Evolutionary conservation across 2,888 invertebrate species (phyloP).

Genomic region (Pecten maximus): DNA sequence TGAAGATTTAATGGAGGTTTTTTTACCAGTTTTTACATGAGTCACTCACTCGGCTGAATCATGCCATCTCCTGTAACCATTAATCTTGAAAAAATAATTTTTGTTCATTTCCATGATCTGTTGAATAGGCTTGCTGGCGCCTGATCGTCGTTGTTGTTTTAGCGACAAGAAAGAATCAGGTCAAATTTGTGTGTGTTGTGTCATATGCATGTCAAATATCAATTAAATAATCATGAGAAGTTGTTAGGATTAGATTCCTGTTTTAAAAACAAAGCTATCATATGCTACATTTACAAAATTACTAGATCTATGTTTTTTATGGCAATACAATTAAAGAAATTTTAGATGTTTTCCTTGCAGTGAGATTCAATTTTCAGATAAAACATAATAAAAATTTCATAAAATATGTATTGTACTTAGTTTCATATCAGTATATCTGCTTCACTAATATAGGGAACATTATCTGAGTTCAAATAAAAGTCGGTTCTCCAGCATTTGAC

Average conservation of each 20-base stretch:
- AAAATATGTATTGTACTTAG: neutral
- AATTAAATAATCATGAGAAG: neutral
- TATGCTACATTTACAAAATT: neutral
- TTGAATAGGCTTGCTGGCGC: slow-evolving; percentile 25
- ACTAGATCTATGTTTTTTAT: neutral
- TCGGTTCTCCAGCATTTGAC: neutral
- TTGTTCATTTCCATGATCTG: slow-evolving; percentile 33
- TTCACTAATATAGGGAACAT: neutral
- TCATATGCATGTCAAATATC: slow-evolving; percentile 22
- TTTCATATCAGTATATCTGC: neutral
- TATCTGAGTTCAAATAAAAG: neutral
- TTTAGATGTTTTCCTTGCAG: no score
- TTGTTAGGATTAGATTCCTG: neutral
- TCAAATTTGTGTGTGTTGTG: neutral
- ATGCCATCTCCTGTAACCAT: neutral
- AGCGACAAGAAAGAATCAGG: neutral
- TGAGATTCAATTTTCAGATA: no score
- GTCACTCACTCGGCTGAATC: neutral
- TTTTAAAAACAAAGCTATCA: neutral
- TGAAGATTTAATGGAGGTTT: neutral
- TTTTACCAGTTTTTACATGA: neutral
- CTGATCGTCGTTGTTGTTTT: neutral
- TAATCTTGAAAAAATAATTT: slow-evolving; percentile 27
- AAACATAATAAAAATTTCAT: no score
- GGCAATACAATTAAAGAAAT: no score